Conservation (phyloP, 2,797 vertebrate species). For the Buphagus erythrorhynchus region DNA sequence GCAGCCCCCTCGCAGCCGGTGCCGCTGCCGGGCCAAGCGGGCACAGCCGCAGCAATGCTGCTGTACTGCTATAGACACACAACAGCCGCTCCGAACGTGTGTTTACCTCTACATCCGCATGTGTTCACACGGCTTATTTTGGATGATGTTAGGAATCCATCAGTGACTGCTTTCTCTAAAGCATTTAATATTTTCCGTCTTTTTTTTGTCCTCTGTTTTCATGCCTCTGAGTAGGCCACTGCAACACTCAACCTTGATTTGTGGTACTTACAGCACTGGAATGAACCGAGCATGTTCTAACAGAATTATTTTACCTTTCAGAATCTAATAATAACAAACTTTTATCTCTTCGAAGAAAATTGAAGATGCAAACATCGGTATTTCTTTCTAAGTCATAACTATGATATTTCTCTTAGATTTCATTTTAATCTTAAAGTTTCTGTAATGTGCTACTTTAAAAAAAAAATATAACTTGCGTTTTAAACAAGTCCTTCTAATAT, state of each 20-base stretch:
- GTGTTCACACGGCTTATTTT: neutral
- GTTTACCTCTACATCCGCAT: accelerated
- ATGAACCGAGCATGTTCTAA: neutral
- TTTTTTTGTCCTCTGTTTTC: neutral
- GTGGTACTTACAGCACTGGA: neutral
- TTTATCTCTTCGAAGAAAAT: neutral
- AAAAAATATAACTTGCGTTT: neutral
- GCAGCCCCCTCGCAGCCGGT: neutral
- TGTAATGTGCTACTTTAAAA: neutral
- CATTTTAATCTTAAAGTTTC: neutral
- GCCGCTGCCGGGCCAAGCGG: neutral
- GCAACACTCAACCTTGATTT: neutral
- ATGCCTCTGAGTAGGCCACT: neutral
- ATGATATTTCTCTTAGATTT: neutral
- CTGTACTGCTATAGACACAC: accelerated
- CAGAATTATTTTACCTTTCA: neutral
- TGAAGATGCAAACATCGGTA: accelerated
- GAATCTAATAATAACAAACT: neutral
- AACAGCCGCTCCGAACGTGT: accelerated
- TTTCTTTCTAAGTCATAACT: neutral
- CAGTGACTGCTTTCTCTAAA: neutral
- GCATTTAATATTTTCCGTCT: neutral
- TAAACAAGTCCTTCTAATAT: neutral
- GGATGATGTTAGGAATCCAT: neutral
- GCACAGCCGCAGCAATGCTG: neutral